A percentile compares a stretch with the other conserved stretches of the same genome.
phyloP scores from a whole-genome alignment of 2,888 invertebrate genomes.

The Drosophila subquinaria region DNA sequence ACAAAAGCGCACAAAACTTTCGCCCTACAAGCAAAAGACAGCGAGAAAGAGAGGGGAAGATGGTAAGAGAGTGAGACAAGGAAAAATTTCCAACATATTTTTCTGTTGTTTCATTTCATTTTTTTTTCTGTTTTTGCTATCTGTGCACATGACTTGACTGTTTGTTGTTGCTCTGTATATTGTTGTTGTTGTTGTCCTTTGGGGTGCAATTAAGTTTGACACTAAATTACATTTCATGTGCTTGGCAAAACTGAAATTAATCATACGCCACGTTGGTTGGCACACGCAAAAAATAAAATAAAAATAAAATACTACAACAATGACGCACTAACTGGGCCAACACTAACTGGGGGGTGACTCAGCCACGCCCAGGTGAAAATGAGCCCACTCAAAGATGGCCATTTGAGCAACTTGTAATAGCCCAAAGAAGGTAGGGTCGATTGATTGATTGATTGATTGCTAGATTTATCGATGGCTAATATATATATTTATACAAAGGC shows the following conservation, averaged over 20 bases:
- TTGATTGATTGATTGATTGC: conserved; percentile 33
- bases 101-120: conserved; percentile 45
- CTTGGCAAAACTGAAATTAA: conserved; percentile 61
- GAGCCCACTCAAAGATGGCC: conserved; percentile 9
- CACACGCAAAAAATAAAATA: conserved; percentile 32
- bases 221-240: conserved; percentile 65
- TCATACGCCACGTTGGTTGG: conserved; percentile 63
- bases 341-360: conserved; percentile 1
- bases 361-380: conserved; percentile 47
- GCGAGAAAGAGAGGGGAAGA: neutral
- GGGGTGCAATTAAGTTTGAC: conserved; percentile 74
- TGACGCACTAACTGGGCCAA: conserved; percentile 39
- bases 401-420: conserved; percentile 28
- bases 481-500: neutral
- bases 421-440: conserved; percentile 31
- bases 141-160: conserved; percentile 69
- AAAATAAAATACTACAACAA: conserved; percentile 23
- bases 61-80: neutral
- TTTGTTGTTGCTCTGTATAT: conserved; percentile 41
- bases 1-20: conserved; percentile 57
- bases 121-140: conserved; percentile 43
- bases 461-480: conserved; percentile 25
- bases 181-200: conserved; percentile 45
- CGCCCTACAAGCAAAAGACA: neutral
- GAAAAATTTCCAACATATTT: conserved; percentile 55